Base-by-base conservation (phyloP, 2,888 invertebrate species). In the Crioceris asparagi region DNA sequence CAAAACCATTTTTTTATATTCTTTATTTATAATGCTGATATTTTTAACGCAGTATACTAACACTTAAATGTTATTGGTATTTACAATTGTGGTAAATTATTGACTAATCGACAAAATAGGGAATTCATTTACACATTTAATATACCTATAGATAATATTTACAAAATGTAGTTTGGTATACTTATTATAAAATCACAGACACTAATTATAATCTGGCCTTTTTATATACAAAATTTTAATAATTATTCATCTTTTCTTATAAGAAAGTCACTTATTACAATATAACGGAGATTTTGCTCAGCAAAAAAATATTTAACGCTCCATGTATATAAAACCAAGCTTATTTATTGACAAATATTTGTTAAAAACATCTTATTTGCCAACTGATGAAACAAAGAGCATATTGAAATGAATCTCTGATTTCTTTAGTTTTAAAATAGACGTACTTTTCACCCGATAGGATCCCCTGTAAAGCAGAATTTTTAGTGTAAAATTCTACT, bases 191-290 rank as follows among this genome's bases (percentile, higher is more conserved):
- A 62, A 64, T 64, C 63, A 64, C 63, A 64, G 63, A 61, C 59
- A 62, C 60, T 59, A 62, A 61, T 51, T 54, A 54, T 55, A 54
- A 55, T 56, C 60, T 60, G 60, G 60, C 60, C 60, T 52, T 54
- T 48, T 44, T 53, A 54, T 55, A 39, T 55, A 53, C 48, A 54
- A 43, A 39, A 43, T 42, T 21, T 37, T 35, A 32, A 14, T 15
- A 32, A 41, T 36, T 36, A 39, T 33, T 17, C 18, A 17, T 38
- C 33, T 21, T 34, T 25, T n/a, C n/a, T 25, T 25, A 11, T 11
- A n/a, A 25, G 11, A 12, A 11, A 25, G 12, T 11, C 25, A 25
- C 12, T 25, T 25, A 25, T n/a, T 25, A 25, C n/a, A 25, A 11
- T 25, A 25, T 12, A 25, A 25, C 31, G 27, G 32, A 41, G 25